phyloP scores from a whole-genome alignment of 2,888 invertebrate genomes.

The Pycnomerus fuliginosus region DNA sequence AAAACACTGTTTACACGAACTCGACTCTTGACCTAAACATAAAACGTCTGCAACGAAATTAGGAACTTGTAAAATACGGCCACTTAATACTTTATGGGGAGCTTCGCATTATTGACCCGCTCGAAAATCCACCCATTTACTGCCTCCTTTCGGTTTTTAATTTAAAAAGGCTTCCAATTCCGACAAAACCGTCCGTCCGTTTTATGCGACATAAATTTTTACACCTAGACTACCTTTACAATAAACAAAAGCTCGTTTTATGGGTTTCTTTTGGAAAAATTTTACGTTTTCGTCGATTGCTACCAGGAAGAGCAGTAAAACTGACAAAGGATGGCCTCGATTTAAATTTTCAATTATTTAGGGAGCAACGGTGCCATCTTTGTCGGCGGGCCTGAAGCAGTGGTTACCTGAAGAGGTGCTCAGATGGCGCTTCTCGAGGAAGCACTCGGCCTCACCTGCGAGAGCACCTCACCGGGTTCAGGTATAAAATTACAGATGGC shows the following conservation, averaged over 20 bases:
- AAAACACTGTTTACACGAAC: constrained; percentile 2
- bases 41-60: constrained; percentile 22
- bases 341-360: no score
- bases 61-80: constrained; percentile 17
- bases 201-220: constrained; percentile 11
- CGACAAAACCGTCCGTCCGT: constrained; percentile 2
- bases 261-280: constrained; percentile 2
- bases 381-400: no score
- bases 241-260: constrained; percentile 2
- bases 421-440: no score
- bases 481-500: no score
- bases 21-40: constrained; percentile 7
- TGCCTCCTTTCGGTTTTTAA: constrained; percentile 5
- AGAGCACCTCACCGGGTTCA: no score
- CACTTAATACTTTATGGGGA: constrained; percentile 6
- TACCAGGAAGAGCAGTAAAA: constrained; percentile 8
- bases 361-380: no score
- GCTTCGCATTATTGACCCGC: constrained; percentile 3
- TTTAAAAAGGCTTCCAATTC: constrained; percentile 11
- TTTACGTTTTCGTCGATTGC: constrained; percentile 6
- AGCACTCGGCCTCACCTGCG: no score
- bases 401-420: no score
- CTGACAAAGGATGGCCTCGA: constrained; percentile 4
- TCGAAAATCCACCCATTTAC: constrained; percentile 7
- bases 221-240: constrained; percentile 10